A percentile compares a stretch with the other conserved stretches of the same genome.
Evolutionary conservation across 2,797 vertebrate species (phyloP).

Genomic region (Coranthus polyacanthus): DNA sequence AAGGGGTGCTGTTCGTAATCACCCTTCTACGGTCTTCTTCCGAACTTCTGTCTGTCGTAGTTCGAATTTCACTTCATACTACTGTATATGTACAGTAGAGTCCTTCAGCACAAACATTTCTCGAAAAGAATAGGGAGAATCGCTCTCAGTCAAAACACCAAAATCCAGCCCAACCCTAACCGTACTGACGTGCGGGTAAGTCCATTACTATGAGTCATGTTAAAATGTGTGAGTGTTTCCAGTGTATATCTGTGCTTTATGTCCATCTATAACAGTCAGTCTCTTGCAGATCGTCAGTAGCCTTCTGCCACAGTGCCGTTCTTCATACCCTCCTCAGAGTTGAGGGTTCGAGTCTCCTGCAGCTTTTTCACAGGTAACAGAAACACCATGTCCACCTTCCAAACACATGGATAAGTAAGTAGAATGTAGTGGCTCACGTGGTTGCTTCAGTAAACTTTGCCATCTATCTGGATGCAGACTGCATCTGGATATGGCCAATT

Average conservation of each 20-base stretch:
- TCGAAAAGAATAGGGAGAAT: background rate
- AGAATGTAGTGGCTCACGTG: too few species aligned
- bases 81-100: too few species aligned
- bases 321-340: constrained; percentile 87
- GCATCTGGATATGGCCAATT: too few species aligned
- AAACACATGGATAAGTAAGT: too few species aligned
- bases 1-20: background rate
- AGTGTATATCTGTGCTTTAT: constrained; percentile 76
- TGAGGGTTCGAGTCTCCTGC: constrained; percentile 84
- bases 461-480: too few species aligned
- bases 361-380: constrained; percentile 84
- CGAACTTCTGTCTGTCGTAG: too few species aligned
- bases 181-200: constrained; percentile 42
- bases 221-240: constrained; percentile 63
- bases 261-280: constrained; percentile 94
- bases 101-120: background rate
- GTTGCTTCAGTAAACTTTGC: too few species aligned
- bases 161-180: constrained; percentile 9
- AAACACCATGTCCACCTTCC: too few species aligned
- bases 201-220: background rate
- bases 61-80: too few species aligned
- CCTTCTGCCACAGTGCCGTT: constrained; percentile 92
- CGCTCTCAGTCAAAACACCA: background rate
- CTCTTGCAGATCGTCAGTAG: constrained; percentile 98
- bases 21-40: too few species aligned